Evolutionary conservation across 2,888 invertebrate species (phyloP).

Genomic region (Drosophila buzzatii): DNA sequence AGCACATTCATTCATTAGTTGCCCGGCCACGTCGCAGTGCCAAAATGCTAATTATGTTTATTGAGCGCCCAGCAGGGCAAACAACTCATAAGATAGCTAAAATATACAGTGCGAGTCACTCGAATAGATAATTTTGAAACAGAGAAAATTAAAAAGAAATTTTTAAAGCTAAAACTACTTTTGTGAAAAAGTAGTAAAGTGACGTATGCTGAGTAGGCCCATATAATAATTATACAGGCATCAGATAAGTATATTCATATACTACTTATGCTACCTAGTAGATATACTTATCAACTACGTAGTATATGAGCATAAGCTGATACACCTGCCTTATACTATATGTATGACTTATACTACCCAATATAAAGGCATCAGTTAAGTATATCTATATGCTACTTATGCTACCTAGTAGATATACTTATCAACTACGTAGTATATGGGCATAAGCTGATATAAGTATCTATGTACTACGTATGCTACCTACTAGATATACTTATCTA

Average conservation of each 20-base stretch:
- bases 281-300: background rate
- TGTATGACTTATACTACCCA: background rate
- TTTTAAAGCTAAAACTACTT: too few species aligned
- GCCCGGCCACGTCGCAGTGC: slow-evolving; percentile 67
- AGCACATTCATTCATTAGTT: slow-evolving; percentile 75
- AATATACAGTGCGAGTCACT: slow-evolving; percentile 9
- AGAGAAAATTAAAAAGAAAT: background rate
- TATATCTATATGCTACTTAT: too few species aligned
- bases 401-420: too few species aligned
- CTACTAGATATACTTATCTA: too few species aligned
- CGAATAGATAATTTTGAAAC: background rate
- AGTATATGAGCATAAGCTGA: background rate
- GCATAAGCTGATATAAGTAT: too few species aligned
- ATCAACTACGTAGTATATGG: too few species aligned
- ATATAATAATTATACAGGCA: background rate
- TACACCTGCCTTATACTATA: background rate
- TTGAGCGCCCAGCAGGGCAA: slow-evolving; percentile 62
- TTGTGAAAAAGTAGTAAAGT: background rate
- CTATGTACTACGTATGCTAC: too few species aligned
- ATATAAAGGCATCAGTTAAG: too few species aligned
- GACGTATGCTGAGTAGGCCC: background rate
- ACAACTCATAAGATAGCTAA: slow-evolving; percentile 43
- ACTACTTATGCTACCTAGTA: too few species aligned
- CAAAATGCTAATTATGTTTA: slow-evolving; percentile 79
- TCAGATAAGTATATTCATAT: background rate